A percentile compares a stretch with the other conserved stretches of the same genome.
Evolutionary conservation across 2,113 vertebrate species (phyloP).

Genomic region (Amphilophus citrinellus): DNA sequence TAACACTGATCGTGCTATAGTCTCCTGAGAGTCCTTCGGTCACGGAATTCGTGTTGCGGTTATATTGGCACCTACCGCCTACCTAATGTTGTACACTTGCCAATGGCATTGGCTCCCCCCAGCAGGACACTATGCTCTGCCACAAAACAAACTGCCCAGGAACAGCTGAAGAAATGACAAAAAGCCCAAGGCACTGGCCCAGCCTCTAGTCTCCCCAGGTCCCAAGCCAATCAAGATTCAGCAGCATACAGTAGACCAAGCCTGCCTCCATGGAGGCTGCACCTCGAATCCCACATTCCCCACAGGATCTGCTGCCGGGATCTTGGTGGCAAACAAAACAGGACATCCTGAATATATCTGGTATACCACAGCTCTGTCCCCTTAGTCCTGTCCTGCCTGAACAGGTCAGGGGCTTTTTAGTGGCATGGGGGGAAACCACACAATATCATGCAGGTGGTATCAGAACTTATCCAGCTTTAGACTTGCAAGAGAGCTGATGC

Average conservation of each 20-base stretch:
- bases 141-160: background rate
- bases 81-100: background rate
- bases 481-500: too few relatives aligned
- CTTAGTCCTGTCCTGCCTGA: background rate
- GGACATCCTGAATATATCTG: background rate
- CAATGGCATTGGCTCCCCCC: background rate
- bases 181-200: background rate
- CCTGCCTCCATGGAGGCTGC: background rate
- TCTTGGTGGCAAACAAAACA: background rate
- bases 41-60: background rate
- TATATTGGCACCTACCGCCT: background rate
- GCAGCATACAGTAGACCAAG: background rate
- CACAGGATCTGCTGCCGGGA: background rate
- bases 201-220: background rate
- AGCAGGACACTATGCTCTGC: background rate
- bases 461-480: background rate
- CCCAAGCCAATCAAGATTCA: background rate
- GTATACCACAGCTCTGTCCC: too few relatives aligned
- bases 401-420: background rate
- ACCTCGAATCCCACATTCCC: background rate
- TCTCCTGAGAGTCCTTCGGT: background rate
- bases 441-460: accelerated
- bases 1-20: background rate
- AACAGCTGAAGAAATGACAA: slow-evolving; percentile 1
- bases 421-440: background rate